Evolutionary conservation across 2,888 invertebrate species (phyloP), one percentile per base, ranked within the genome.

Genomic region (Aporophyla nigra): DNA sequence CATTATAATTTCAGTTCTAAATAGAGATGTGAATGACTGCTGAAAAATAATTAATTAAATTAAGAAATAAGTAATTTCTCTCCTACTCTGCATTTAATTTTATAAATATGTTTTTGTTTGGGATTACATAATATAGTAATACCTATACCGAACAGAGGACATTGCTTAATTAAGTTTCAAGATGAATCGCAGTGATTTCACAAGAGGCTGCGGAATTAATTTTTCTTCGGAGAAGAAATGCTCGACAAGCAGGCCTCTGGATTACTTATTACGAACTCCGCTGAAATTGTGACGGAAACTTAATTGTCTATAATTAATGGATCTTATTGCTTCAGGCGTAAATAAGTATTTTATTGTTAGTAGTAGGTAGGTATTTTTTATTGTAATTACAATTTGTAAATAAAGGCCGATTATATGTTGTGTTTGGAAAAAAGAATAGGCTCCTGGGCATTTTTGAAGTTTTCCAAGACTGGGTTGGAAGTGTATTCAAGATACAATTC

Each of bases 121-220:
- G n/a, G 19, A 76, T 10, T 12, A 33, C 3, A 16, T 12, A n/a
- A 61, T 40, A 24, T 33, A 62, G 40, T 21, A 63, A 56, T 68
- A 16, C 19, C 19, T 46, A 24, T 46, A 63, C 5, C 5, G 43
- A 78, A 43, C 12, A 56, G 62, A 51, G 58, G 43, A 19, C 49
- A 40, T 27, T 61, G 3, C n/a, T 40, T 58, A 74, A 81, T 67
- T 74, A 68, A 63, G 19, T 63, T 68, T 74, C 51, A 46, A 62
- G 74, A 62, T 56, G 67, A 74, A 81, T 79, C 76, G 21, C 12
- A 53, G 33, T 67, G 33, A 62, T 74, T 62, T 81, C 66, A 68
- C 27, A 19, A 68, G 40, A 58, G 51, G 27, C 33, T 63, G 24
- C 14, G n/a, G 46, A 58, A 82, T 63, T 53, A 58, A 51, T 40